phyloP scores from a whole-genome alignment of 2,888 invertebrate species.

The Pammene fasciana region DNA sequence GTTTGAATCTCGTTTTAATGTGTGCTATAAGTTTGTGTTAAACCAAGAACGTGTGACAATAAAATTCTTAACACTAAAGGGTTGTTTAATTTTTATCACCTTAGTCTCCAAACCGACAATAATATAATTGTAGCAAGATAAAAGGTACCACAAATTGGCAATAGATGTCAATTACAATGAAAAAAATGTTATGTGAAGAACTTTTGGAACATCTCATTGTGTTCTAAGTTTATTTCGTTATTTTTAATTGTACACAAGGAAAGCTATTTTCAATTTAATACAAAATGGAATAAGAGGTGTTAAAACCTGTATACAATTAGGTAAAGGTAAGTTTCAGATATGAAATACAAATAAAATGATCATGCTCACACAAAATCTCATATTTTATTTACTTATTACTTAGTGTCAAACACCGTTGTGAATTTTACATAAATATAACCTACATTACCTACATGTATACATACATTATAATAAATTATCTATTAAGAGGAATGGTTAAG shows the following conservation, averaged over 20 bases:
- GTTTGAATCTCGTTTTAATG: slow-evolving; percentile 17
- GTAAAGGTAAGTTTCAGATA: not conserved
- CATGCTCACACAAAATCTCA: slow-evolving; percentile 49
- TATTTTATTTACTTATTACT: slow-evolving; percentile 48
- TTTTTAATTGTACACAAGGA: too few relatives aligned
- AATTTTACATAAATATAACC: slow-evolving; percentile 36
- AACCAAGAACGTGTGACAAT: slow-evolving; percentile 32
- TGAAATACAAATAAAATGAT: slow-evolving; percentile 48
- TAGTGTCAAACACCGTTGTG: slow-evolving; percentile 53
- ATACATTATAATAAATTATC: slow-evolving; percentile 17
- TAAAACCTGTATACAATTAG: not conserved
- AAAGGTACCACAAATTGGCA: too few relatives aligned
- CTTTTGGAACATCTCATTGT: too few relatives aligned
- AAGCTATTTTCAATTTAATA: too few relatives aligned
- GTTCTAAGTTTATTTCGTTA: too few relatives aligned
- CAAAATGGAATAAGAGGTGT: not conserved
- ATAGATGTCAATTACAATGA: too few relatives aligned
- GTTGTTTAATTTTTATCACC: slow-evolving; percentile 10
- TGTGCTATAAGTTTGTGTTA: slow-evolving; percentile 26
- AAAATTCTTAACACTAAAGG: slow-evolving; percentile 33
- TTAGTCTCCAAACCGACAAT: too few relatives aligned
- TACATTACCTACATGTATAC: slow-evolving; percentile 30
- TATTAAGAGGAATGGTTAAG: slow-evolving; percentile 20
- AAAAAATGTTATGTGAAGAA: too few relatives aligned
- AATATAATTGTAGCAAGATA: too few relatives aligned